Percentiles rank a stretch among this genome's conserved stretches.
phyloP scores from a whole-genome alignment of 1,140 invertebrate species.

The Bombus soroeensis region DNA sequence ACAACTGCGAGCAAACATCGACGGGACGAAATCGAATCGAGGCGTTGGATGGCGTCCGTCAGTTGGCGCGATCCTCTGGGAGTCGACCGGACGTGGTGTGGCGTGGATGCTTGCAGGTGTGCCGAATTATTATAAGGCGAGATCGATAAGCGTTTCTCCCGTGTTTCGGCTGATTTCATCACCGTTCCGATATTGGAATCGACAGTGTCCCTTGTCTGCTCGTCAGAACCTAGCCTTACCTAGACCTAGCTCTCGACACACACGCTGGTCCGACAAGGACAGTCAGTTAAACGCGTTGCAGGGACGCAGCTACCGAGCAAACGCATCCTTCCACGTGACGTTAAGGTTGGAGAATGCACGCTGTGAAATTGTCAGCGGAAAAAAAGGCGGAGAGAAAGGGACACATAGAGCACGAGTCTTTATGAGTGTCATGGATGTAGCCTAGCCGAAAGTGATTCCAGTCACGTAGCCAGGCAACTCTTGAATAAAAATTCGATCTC shows the following conservation, averaged over 20 bases:
- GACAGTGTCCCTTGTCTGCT: neutral
- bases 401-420: constrained; percentile 4
- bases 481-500: constrained; percentile 57
- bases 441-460: constrained; percentile 41
- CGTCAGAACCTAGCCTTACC: neutral
- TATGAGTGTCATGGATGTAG: constrained; percentile 35
- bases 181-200: no score
- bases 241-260: neutral
- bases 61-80: neutral
- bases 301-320: neutral
- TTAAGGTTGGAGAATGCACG: neutral
- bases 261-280: no score
- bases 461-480: constrained; percentile 42
- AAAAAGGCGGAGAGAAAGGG: neutral
- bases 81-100: neutral
- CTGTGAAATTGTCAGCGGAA: neutral
- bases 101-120: neutral
- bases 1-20: no score
- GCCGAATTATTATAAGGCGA: constrained; percentile 26
- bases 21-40: constrained; percentile 19
- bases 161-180: neutral
- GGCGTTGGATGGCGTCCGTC: neutral
- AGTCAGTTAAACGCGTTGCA: neutral
- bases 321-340: neutral
- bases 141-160: constrained; percentile 15